phyloP scores from a whole-genome alignment of 1,140 invertebrate species.

The Zaprionus tsacasi region DNA sequence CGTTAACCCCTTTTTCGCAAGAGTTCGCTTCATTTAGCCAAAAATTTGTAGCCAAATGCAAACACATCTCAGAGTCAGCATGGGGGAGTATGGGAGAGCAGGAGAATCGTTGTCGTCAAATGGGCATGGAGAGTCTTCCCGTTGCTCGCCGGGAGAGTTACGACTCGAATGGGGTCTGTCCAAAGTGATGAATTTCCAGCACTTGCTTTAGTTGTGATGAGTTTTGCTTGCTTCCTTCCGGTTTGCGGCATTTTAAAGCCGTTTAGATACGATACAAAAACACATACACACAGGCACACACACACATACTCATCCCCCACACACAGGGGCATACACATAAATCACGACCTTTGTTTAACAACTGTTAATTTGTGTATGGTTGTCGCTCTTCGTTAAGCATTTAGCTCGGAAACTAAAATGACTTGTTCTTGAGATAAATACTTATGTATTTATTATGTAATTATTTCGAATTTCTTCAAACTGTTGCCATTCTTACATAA shows the following conservation, averaged over 20 bases:
- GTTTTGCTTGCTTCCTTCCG: constrained; percentile 16
- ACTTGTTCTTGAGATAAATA: too few species aligned
- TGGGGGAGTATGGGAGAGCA: neutral
- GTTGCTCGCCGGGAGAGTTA: neutral
- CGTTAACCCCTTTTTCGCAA: constrained; percentile 43
- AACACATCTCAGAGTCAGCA: constrained; percentile 21
- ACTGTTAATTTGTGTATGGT: constrained; percentile 11
- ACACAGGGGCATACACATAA: neutral
- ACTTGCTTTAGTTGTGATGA: constrained; percentile 45
- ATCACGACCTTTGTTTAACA: constrained; percentile 10
- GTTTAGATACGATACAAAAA: neutral
- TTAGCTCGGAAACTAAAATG: neutral
- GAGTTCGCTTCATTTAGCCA: constrained; percentile 71
- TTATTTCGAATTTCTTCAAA: too few species aligned
- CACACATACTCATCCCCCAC: neutral
- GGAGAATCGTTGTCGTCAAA: neutral
- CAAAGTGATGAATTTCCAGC: constrained; percentile 75
- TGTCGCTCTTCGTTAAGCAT: neutral
- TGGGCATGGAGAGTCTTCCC: neutral
- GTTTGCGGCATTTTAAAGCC: constrained; percentile 22
- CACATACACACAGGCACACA: neutral
- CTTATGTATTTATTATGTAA: too few species aligned
- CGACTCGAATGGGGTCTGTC: constrained; percentile 32
- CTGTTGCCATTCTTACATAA: too few species aligned
- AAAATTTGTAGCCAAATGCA: constrained; percentile 57